Evolutionary conservation across 2,888 invertebrate genomes (phyloP), one percentile per base, ranked within the genome.

Genomic region (Steinernema hermaphroditum): DNA sequence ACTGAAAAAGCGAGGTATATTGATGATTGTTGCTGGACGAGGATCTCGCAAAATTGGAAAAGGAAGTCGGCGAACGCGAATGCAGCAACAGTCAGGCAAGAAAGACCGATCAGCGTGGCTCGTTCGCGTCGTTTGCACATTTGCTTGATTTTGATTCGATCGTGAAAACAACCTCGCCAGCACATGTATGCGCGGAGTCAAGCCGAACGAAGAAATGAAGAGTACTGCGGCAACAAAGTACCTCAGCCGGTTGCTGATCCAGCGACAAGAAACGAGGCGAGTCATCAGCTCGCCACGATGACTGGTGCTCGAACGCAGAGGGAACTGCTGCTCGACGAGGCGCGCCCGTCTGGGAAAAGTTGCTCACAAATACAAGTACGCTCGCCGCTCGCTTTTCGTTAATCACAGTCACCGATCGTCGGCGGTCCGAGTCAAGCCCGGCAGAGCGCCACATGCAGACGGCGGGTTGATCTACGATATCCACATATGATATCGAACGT

Each of bases 201-300:
- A 16, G 24, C 19, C 24, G 22, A 50, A 19, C 50, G 62, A 37
- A 37, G 37, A 37, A 37, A 37, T 37, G 12, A 37, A 37, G 37
- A 32, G 62, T 32, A 32, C 12, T 16, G 62, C 32, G 19, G 24
- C 50, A 32, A 62, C 27, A 24, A 29, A 24, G 62, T 29, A 62
- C 62, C 62, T 62, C 62, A 62, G 62, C 62, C 62, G 34, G 62
- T 32, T 62, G 62, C 32, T 62, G 29, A 62, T 62, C 62, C 62
- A 29, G 29, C 62, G 34, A 62, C 62, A 62, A 62, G 62, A 62
- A 50, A 62, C 62, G 62, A 62, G 16, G 62, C 62, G 32, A 62
- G 62, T 24, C 27, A 27, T 32, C 32, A 54, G 29, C 62, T 62
- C 62, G 62, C 29, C 27, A 29, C 62, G 62, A 62, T 62, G 62